Evolutionary conservation across 2,888 invertebrate species (phyloP).

Genomic region (Boloria euphrosyne): DNA sequence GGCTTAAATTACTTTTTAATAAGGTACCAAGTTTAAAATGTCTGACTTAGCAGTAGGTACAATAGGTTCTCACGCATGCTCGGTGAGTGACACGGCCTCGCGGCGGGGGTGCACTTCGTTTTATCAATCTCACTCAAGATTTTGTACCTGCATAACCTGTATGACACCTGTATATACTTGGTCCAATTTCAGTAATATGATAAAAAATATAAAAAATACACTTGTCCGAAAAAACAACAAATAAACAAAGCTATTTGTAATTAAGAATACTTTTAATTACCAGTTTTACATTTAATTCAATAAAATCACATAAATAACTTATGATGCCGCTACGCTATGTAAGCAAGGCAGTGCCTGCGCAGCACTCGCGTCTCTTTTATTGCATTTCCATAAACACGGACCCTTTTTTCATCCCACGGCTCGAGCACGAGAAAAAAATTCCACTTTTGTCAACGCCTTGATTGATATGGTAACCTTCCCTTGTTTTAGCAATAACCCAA

Average conservation of each 20-base stretch:
- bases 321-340: slow-evolving; percentile 38
- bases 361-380: slow-evolving; percentile 61
- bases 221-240: neutral
- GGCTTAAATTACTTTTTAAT: slow-evolving; percentile 10
- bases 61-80: slow-evolving; percentile 49
- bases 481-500: slow-evolving; percentile 81
- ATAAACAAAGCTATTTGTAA: too few species aligned
- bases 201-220: neutral
- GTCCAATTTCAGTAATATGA: slow-evolving; percentile 1
- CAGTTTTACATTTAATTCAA: neutral
- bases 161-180: slow-evolving; percentile 26
- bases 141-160: slow-evolving; percentile 52
- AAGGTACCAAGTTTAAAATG: slow-evolving; percentile 19
- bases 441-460: slow-evolving; percentile 79
- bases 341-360: slow-evolving; percentile 50
- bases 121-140: slow-evolving; percentile 64
- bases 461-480: slow-evolving; percentile 80
- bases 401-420: slow-evolving; percentile 73
- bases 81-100: slow-evolving; percentile 69
- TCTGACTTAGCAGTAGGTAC: slow-evolving; percentile 26
- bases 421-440: slow-evolving; percentile 59
- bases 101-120: slow-evolving; percentile 64
- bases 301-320: slow-evolving; percentile 17
- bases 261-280: too few species aligned
- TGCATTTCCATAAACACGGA: slow-evolving; percentile 75